phyloP scores from a whole-genome alignment of 2,888 invertebrate genomes.

The Hypena proboscidalis region DNA sequence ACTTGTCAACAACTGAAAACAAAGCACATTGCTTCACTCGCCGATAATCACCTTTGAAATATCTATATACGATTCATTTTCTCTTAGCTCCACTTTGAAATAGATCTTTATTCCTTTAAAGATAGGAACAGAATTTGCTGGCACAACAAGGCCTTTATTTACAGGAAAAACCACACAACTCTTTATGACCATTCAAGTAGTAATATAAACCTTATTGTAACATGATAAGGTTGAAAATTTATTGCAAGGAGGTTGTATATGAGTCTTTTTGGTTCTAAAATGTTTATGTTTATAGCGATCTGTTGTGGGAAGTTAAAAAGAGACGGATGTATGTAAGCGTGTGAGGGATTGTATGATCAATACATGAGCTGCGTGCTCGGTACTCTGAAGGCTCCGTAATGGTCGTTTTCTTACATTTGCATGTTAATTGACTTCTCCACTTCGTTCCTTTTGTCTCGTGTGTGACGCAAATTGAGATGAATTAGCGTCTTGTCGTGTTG shows the following conservation, averaged over 20 bases:
- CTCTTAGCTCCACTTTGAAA: constrained; percentile 72
- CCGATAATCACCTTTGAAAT: constrained; percentile 65
- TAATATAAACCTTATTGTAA: constrained; percentile 17
- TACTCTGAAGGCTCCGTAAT: constrained; percentile 68
- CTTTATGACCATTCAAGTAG: rapidly evolving
- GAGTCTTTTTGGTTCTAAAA: constrained; percentile 61
- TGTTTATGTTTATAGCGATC: constrained; percentile 83
- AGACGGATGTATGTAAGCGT: constrained; percentile 82
- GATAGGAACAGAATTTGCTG: constrained; percentile 78
- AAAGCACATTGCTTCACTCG: constrained; percentile 35
- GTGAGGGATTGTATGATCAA: constrained; percentile 80
- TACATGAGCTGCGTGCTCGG: constrained; percentile 63
- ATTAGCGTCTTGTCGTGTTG: constrained; percentile 58
- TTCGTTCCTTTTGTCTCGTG: constrained; percentile 72
- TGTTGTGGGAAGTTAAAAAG: constrained; percentile 83
- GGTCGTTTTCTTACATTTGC: constrained; percentile 85
- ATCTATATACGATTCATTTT: constrained; percentile 74
- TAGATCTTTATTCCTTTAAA: constrained; percentile 84
- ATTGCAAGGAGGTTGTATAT: constrained; percentile 20
- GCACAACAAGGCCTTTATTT: constrained; percentile 68
- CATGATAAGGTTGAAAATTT: constrained; percentile 35
- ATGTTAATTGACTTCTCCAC: constrained; percentile 78
- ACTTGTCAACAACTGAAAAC: constrained; percentile 69
- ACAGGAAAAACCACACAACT: constrained; percentile 37
- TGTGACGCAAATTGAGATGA: constrained; percentile 70